Evolutionary conservation across 92 coral and sea anemone species (phyloP).

Genomic region (Umimayanthus kanabou): DNA sequence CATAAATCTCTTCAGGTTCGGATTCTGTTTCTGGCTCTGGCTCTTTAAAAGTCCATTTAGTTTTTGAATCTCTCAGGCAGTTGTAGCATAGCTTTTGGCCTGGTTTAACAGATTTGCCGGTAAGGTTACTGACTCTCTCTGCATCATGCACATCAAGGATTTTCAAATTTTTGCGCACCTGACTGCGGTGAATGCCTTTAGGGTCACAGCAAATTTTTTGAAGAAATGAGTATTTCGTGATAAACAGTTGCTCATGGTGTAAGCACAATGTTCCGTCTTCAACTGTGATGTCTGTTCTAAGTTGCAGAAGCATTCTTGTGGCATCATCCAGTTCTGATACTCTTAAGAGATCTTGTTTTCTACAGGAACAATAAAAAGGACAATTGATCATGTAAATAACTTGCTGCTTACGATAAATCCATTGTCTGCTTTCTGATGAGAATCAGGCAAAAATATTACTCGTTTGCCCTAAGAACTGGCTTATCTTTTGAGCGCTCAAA

Average conservation of each 20-base stretch:
- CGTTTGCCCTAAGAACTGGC: too few species aligned
- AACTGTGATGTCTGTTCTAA: conserved; percentile 19
- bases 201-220: conserved; percentile 15
- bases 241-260: conserved; percentile 30
- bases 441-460: too few species aligned
- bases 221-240: conserved; percentile 31
- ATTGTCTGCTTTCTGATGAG: too few species aligned
- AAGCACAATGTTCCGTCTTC: conserved; percentile 22
- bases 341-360: conserved; percentile 34
- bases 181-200: conserved; percentile 14
- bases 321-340: conserved; percentile 21
- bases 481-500: too few species aligned
- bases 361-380: conserved; percentile 14
- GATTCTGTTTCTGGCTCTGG: conserved; percentile 16
- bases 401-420: neutral
- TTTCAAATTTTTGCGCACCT: conserved; percentile 23
- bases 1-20: conserved; percentile 6
- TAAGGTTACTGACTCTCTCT: neutral
- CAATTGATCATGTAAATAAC: conserved; percentile 14
- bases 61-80: conserved; percentile 21
- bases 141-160: conserved; percentile 16
- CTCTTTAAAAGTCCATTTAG: conserved; percentile 19
- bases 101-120: conserved; percentile 25
- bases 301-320: conserved; percentile 35
- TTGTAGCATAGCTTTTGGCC: conserved; percentile 29